Evolutionary conservation across 2,113 vertebrate genomes (phyloP), one percentile per base, ranked within the genome.

Genomic region (Eira barbara): DNA sequence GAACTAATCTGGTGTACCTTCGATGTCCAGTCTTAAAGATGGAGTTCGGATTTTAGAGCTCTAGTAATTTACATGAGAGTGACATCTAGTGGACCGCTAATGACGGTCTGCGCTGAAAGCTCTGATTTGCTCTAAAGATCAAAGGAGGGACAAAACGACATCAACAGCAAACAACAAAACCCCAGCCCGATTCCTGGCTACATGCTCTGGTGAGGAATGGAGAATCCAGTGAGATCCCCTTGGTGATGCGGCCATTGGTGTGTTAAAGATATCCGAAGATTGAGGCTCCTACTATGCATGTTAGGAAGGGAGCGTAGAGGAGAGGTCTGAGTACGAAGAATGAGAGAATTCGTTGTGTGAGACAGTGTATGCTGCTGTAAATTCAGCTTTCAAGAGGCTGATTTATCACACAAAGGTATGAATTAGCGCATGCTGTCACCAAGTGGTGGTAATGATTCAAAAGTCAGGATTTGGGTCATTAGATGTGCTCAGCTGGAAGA

Each of bases 11-110:
- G 23, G 23, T 39, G 18, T 55, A 71, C 34, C 59, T 34, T 89
- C 42, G 7, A 36, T 0, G 13, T 52, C 78, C 4, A 14, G 0
- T 6, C 2, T 59, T 36, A n/a, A 8, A 42, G 31, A 5, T 25
- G 27, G 71, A 34, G 36, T 31, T 27, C 13, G 20, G 69, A 11
- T 21, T 52, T 27, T 47, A 81, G 78, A 83, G 31, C 25, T 20
- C 9, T 25, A 27, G 94, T 97, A 57, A 79, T 92, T 93, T 94
- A 92, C 92, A 59, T 59, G 90, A 97, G 74, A 36, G 92, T 92
- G 97, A 94, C 97, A 95, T 85, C 97, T 97, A 98, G 97, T 89
- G 97, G 97, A 18, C 36, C 39, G 13, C 15, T 11, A 57, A 71
- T 39, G 55, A 76, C n/a, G 82, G 8, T 59, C 82, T 29, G 85